These are phyloP conservation scores for Macrosteles quadrilineatus DNA, from an alignment of 1,140 invertebrate genomes.

Conservation along the genomic window DNA sequence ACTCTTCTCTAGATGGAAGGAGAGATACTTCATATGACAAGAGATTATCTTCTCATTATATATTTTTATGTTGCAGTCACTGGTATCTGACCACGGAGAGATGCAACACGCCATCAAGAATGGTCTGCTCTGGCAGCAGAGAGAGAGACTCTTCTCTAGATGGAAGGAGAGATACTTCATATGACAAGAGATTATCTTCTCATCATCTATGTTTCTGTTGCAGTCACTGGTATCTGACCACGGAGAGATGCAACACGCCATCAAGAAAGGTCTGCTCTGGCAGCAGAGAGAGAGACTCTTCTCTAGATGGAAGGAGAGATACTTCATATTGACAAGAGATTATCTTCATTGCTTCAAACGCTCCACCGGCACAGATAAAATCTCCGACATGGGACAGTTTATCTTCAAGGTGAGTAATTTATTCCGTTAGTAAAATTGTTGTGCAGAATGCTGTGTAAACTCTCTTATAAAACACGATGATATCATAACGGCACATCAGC, in stretches of 20 bases:
- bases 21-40: slow-evolving; percentile 69
- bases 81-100: slow-evolving; percentile 38
- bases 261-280: slow-evolving; percentile 65
- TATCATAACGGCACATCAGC: no score
- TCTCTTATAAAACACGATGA: slow-evolving; percentile 1
- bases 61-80: slow-evolving; percentile 41
- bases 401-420: slow-evolving; percentile 64
- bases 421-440: neutral
- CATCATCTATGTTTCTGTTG: slow-evolving; percentile 29
- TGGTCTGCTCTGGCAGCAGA: slow-evolving; percentile 66
- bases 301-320: slow-evolving; percentile 69
- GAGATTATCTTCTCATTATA: neutral
- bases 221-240: slow-evolving; percentile 42
- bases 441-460: neutral
- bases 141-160: slow-evolving; percentile 53
- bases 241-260: slow-evolving; percentile 51
- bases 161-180: no score
- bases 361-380: slow-evolving; percentile 59
- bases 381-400: slow-evolving; percentile 71
- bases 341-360: slow-evolving; percentile 70
- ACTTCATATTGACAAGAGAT: slow-evolving; percentile 67
- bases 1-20: slow-evolving; percentile 69
- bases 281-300: slow-evolving; percentile 67
- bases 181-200: neutral
- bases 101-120: slow-evolving; percentile 59